phyloP scores from a whole-genome alignment of 1,140 invertebrate species.

The Laupala kohalensis region DNA sequence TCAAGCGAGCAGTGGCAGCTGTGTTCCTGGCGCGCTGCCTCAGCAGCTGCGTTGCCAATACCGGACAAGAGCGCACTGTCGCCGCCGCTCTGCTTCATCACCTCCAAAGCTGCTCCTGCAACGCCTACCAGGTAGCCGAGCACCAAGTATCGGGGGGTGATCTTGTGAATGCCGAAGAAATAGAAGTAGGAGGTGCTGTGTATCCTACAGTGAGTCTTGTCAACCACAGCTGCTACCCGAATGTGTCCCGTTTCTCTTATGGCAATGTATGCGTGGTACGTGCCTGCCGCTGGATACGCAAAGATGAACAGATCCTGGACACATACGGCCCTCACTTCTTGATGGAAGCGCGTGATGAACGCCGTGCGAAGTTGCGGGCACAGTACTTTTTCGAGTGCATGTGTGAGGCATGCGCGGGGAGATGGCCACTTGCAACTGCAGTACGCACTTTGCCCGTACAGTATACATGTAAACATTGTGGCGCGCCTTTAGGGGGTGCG shows the following conservation, averaged over 20 bases:
- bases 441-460: not conserved
- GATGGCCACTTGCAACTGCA: slow-evolving; percentile 30
- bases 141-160: slow-evolving; percentile 29
- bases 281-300: slow-evolving; percentile 28
- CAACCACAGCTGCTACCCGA: slow-evolving; percentile 47
- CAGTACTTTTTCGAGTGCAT: slow-evolving; percentile 44
- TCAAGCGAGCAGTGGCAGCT: slow-evolving; percentile 34
- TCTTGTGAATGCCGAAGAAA: slow-evolving; percentile 26
- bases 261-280: slow-evolving; percentile 17
- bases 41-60: slow-evolving; percentile 20
- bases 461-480: slow-evolving; percentile 1
- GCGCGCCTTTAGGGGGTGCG: not conserved
- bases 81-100: slow-evolving; percentile 36
- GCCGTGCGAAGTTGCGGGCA: slow-evolving; percentile 30
- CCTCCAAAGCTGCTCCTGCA: slow-evolving; percentile 44
- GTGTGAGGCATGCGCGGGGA: slow-evolving; percentile 36
- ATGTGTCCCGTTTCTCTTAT: slow-evolving; percentile 38
- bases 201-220: slow-evolving; percentile 46
- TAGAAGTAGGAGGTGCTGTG: slow-evolving; percentile 42
- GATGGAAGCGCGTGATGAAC: slow-evolving; percentile 24
- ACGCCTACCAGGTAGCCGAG: slow-evolving; percentile 49
- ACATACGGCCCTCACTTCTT: slow-evolving; percentile 46
- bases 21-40: slow-evolving; percentile 40
- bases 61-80: slow-evolving; percentile 19
- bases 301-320: slow-evolving; percentile 41